Evolutionary conservation across 2,888 invertebrate species (phyloP).

Genomic region (Drosophila anomalata): DNA sequence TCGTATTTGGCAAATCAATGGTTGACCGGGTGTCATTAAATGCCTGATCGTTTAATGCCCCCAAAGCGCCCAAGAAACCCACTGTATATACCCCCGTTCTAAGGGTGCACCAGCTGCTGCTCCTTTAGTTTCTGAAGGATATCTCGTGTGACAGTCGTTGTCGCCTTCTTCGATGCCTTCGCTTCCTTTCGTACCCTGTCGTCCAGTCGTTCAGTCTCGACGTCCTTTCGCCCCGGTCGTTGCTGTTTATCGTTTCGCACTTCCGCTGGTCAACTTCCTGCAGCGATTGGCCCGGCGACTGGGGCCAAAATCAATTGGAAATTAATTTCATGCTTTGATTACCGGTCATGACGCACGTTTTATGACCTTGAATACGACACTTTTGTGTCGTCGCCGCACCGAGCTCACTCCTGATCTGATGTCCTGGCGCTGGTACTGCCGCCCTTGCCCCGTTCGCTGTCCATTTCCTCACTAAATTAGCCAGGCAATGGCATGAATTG

Average conservation of each 20-base stretch:
- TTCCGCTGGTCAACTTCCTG: conserved; percentile 79
- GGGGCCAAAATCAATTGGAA: conserved; percentile 78
- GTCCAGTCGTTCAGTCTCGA: conserved; percentile 2
- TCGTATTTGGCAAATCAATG: conserved; percentile 74
- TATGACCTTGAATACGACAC: conserved; percentile 79
- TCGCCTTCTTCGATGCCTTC: neutral
- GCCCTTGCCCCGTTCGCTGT: conserved; percentile 44
- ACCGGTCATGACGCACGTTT: conserved; percentile 79
- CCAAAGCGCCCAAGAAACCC: conserved; percentile 12
- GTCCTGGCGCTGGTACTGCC: conserved; percentile 13
- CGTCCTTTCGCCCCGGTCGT: conserved; percentile 43
- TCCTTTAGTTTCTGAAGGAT: conserved; percentile 50
- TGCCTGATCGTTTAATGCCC: conserved; percentile 76
- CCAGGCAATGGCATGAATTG: conserved; percentile 78
- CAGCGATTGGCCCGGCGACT: conserved; percentile 64
- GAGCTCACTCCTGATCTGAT: conserved; percentile 3
- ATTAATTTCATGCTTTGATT: conserved; percentile 80
- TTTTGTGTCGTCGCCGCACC: conserved; percentile 68
- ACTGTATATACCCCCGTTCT: neutral
- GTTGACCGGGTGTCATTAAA: conserved; percentile 78
- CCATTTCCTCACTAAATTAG: conserved; percentile 78
- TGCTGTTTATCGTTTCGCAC: conserved; percentile 77
- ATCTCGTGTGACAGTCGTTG: conserved; percentile 31
- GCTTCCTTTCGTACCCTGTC: conserved; percentile 13
- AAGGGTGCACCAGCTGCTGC: conserved; percentile 40